Base-by-base conservation (phyloP, 2,797 vertebrate species). In the Microcaecilia unicolor region DNA sequence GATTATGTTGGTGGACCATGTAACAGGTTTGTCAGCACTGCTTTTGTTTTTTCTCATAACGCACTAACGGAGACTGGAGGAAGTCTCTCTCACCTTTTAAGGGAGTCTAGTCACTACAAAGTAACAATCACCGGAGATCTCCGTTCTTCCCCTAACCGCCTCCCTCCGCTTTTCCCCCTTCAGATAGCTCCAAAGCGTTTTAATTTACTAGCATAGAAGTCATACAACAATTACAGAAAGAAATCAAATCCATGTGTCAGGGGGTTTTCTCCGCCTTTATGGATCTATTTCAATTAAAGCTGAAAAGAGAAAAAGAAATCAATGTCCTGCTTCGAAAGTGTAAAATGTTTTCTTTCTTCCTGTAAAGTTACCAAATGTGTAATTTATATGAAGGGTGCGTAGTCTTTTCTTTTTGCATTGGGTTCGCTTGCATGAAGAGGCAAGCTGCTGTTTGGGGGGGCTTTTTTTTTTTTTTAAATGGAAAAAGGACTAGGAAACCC, bases 381-480 rank as follows among this genome's bases (percentile, higher is more conserved):
- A 71, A 81, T 73, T 68, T 74, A 73, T 80, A n/a, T n/a, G 74
- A 71, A 69, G 68, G 65, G 74, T 74, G 69, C 77, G 72, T 55
- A 59, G 49, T 58, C 51, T 61, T 39, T 64, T 63, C 70, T 61
- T 80, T 67, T 55, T 57, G 55, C 54, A 57, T 61, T 75, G 64
- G 58, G 56, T 61, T 69, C 37, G 45, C 33, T 68, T 45, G 45
- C 72, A 83, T 74, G 83, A 84, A 80, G 48, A 54, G 62, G 63
- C 70, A 72, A 79, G 75, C 79, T 81, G 76, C 56, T 64, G 55
- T 77, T 76, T 65, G 55, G 58, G 67, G 60, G 64, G 55, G 70
- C 72, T 80, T 80, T n/a, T n/a, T n/a, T n/a, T 80, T 80, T n/a
- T n/a, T n/a, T n/a, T 78, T 73, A 80, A 70, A 74, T 70, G 65